Evolutionary conservation across 2,888 invertebrate species (phyloP).

Genomic region (Teinopalpus imperialis): DNA sequence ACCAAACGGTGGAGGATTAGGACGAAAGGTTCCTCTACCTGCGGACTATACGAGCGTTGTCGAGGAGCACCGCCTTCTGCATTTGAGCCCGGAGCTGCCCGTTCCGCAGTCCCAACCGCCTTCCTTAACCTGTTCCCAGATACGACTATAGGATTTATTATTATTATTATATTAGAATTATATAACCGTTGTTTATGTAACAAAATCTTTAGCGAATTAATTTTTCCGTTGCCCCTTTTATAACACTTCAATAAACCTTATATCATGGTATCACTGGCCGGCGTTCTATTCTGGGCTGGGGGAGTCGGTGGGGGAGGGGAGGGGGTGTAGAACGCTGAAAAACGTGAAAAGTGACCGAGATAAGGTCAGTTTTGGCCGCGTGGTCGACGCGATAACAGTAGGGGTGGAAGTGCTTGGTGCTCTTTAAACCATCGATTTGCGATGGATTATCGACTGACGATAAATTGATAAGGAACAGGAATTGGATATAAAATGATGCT

Average conservation of each 20-base stretch:
- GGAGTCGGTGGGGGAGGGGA: conserved; percentile 10
- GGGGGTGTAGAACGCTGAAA: conserved; percentile 52
- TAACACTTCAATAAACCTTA: conserved; percentile 47
- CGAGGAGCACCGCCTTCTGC: too few species aligned
- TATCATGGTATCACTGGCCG: conserved; percentile 46
- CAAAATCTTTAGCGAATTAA: too few species aligned
- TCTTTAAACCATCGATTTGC: neutral
- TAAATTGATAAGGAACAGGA: too few species aligned
- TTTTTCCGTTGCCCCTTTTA: conserved; percentile 35
- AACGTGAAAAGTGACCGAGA: conserved; percentile 76
- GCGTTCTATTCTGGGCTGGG: conserved; percentile 45
- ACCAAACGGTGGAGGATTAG: too few species aligned
- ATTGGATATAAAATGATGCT: too few species aligned
- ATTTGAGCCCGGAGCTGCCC: too few species aligned
- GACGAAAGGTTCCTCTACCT: too few species aligned
- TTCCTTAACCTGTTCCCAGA: too few species aligned
- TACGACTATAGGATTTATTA: too few species aligned
- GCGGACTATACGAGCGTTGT: too few species aligned
- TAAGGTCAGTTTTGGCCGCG: conserved; percentile 62
- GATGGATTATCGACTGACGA: conserved; percentile 25
- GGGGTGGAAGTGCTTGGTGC: conserved; percentile 38
- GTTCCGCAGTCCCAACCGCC: too few species aligned
- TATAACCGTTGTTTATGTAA: neutral
- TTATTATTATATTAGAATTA: too few species aligned
- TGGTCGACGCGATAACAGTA: conserved; percentile 48